These are phyloP conservation scores for Vipera latastei DNA, from an alignment of 2,797 vertebrate species.

Conservation along the genomic window DNA sequence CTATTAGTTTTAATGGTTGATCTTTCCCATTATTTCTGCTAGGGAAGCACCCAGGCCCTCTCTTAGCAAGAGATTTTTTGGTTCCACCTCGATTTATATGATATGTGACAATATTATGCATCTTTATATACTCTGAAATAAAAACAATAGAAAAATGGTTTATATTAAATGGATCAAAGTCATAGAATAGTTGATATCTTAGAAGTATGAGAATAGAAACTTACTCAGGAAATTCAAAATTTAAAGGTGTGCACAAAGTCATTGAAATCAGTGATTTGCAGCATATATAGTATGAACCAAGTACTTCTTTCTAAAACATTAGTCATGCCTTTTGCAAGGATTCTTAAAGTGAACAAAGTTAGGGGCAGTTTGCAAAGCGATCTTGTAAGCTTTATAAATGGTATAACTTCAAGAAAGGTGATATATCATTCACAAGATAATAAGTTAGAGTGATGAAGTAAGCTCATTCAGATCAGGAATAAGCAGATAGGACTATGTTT, in stretches of 20 bases:
- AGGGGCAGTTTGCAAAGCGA: neutral
- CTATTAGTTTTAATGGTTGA: neutral
- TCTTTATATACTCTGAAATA: neutral
- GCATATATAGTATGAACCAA: neutral
- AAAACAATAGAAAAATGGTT: neutral
- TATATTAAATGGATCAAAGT: neutral
- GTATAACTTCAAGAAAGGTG: neutral
- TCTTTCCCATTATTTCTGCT: too few relatives aligned
- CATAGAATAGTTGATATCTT: neutral
- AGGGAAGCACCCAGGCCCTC: too few relatives aligned
- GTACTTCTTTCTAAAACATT: neutral
- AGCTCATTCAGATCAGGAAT: neutral
- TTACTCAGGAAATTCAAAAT: neutral
- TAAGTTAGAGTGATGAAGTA: neutral
- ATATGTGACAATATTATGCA: neutral
- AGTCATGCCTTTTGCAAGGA: neutral
- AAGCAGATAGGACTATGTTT: neutral
- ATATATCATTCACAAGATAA: neutral
- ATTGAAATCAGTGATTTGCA: neutral
- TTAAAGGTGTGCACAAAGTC: neutral
- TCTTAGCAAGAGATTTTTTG: neutral
- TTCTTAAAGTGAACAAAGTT: neutral
- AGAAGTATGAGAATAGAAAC: conserved; percentile 12
- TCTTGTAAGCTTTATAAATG: neutral
- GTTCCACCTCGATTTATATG: neutral